Evolutionary conservation across 2,797 vertebrate species (phyloP).

Genomic region (Alcedo atthis): DNA sequence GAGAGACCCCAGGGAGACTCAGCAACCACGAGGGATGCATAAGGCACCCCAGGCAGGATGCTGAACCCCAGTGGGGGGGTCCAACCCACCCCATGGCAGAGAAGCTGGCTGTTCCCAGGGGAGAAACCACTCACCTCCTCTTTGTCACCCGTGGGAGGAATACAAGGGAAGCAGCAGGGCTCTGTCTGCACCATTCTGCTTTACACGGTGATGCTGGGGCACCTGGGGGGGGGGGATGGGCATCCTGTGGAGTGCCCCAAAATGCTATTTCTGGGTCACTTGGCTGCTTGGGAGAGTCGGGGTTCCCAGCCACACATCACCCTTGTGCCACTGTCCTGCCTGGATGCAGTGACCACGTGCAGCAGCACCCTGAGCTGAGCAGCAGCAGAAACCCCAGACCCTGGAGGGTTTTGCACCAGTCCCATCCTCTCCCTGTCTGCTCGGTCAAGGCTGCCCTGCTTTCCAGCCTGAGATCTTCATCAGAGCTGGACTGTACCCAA

Average conservation of each 20-base stretch:
- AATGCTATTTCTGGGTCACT: neutral
- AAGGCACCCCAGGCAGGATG: neutral
- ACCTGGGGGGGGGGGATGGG: fast-evolving
- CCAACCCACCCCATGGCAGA: neutral
- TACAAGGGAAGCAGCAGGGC: neutral
- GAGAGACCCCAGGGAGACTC: neutral
- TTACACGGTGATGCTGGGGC: neutral
- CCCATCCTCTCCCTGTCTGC: neutral
- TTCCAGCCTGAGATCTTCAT: neutral
- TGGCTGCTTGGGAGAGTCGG: fast-evolving
- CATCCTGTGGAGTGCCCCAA: fast-evolving
- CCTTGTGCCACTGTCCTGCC: neutral
- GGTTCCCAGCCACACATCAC: fast-evolving
- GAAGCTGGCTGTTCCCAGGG: neutral
- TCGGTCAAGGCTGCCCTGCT: neutral
- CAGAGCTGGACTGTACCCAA: neutral
- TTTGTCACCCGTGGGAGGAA: neutral
- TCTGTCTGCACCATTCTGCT: neutral
- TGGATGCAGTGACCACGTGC: fast-evolving
- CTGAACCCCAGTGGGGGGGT: fast-evolving
- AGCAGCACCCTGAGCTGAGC: neutral
- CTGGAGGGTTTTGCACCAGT: neutral
- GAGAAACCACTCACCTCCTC: neutral
- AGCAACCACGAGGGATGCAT: neutral
- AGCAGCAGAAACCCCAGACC: neutral